Percentiles rank a stretch among this genome's conserved stretches.
phyloP scores from a whole-genome alignment of 2,888 invertebrate genomes.

The Hedya salicella region DNA sequence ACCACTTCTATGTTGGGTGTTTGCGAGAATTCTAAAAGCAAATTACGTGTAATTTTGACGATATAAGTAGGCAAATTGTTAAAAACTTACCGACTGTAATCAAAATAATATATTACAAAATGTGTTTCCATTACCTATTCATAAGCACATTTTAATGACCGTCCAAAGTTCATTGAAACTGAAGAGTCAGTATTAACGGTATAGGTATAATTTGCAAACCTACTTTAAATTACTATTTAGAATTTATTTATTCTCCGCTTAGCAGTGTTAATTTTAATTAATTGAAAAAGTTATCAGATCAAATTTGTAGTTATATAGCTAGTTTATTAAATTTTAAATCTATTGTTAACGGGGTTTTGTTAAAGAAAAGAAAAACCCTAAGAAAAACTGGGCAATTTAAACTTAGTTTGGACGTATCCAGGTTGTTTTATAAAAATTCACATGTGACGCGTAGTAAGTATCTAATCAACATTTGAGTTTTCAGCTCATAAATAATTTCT shows the following conservation, averaged over 20 bases:
- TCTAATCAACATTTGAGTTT: too few species aligned
- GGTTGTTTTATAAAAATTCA: too few species aligned
- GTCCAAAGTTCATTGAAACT: slow-evolving; percentile 38
- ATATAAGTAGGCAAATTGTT: not conserved
- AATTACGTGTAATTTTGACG: not conserved
- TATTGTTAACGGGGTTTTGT: not conserved
- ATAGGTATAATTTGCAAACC: slow-evolving; percentile 22
- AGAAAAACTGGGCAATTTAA: too few species aligned
- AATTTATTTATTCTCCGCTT: slow-evolving; percentile 28
- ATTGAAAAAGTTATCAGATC: not conserved
- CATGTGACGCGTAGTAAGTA: too few species aligned
- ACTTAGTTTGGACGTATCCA: too few species aligned
- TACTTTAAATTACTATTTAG: slow-evolving; percentile 34
- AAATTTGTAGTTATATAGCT: not conserved
- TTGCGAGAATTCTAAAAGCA: not conserved
- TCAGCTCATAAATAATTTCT: too few species aligned
- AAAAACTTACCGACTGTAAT: slow-evolving; percentile 9
- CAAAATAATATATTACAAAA: slow-evolving; percentile 18
- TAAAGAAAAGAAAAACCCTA: too few species aligned
- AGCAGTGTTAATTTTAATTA: slow-evolving; percentile 19
- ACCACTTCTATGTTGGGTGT: not conserved
- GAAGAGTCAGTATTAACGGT: slow-evolving; percentile 25
- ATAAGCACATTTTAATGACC: slow-evolving; percentile 31
- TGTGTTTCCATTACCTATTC: slow-evolving; percentile 7
- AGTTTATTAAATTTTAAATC: not conserved